phyloP scores from a whole-genome alignment of 2,888 invertebrate species.

The Orchestes rusci region DNA sequence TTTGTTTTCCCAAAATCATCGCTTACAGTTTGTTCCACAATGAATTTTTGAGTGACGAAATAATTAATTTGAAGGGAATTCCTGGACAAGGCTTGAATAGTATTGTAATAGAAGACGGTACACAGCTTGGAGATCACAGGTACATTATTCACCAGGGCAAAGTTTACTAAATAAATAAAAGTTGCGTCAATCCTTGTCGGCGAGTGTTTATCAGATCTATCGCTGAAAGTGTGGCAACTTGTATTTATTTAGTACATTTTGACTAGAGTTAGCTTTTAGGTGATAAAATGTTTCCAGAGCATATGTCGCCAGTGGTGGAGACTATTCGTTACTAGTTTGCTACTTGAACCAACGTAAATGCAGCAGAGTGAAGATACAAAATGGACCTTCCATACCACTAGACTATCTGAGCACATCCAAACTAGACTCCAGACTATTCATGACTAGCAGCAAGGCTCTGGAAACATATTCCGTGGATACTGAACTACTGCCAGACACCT shows the following conservation, averaged over 20 bases:
- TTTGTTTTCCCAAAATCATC: slow-evolving; percentile 42
- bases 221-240: too few species aligned
- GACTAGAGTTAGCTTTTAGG: too few species aligned
- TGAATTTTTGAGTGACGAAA: slow-evolving; percentile 28
- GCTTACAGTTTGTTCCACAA: slow-evolving; percentile 41
- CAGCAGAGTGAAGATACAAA: slow-evolving; percentile 34
- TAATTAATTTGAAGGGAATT: slow-evolving; percentile 27
- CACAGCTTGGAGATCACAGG: slow-evolving; percentile 27
- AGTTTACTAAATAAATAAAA: not conserved
- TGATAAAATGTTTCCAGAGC: too few species aligned
- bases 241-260: too few species aligned
- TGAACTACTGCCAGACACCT: slow-evolving; percentile 20
- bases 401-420: slow-evolving; percentile 39
- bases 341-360: slow-evolving; percentile 35
- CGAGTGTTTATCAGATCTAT: too few species aligned
- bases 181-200: too few species aligned
- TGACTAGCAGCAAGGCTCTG: slow-evolving; percentile 34
- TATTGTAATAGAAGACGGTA: slow-evolving; percentile 34
- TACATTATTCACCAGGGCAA: not conserved
- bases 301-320: slow-evolving; percentile 40
- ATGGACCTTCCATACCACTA: slow-evolving; percentile 11
- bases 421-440: slow-evolving; percentile 35
- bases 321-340: slow-evolving; percentile 33
- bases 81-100: slow-evolving; percentile 32
- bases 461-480: slow-evolving; percentile 38